Evolutionary conservation across 2,113 vertebrate species (phyloP).

Genomic region (Mixornis gularis): DNA sequence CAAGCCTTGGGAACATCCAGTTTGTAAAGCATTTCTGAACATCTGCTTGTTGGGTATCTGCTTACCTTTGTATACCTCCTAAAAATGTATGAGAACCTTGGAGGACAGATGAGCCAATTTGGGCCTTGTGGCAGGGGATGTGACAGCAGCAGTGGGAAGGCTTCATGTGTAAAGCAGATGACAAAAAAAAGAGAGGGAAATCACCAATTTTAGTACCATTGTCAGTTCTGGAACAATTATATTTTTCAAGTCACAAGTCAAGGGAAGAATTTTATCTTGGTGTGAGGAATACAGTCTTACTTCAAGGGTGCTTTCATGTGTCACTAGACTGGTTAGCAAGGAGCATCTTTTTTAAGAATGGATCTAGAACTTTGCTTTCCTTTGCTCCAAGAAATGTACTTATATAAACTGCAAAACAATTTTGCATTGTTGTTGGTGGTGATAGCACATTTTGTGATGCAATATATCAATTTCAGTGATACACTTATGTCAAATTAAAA

Average conservation of each 20-base stretch:
- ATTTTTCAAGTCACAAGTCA: slow-evolving; percentile 27
- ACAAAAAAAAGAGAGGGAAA: neutral
- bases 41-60: neutral
- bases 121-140: neutral
- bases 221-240: neutral
- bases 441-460: slow-evolving; percentile 61
- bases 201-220: neutral
- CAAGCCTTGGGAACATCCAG: neutral
- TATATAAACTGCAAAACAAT: slow-evolving; percentile 50
- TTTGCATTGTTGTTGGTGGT: slow-evolving; percentile 58
- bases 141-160: neutral
- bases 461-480: slow-evolving; percentile 56
- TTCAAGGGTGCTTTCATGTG: slow-evolving; percentile 50
- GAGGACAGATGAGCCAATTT: neutral
- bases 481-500: slow-evolving; percentile 37
- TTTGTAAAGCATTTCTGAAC: neutral
- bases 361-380: slow-evolving; percentile 37
- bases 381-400: slow-evolving; percentile 54
- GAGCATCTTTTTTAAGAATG: slow-evolving; percentile 52
- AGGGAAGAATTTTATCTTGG: slow-evolving; percentile 17
- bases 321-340: slow-evolving; percentile 36
- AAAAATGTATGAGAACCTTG: neutral
- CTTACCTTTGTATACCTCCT: neutral
- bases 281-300: slow-evolving; percentile 39
- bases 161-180: neutral